Evolutionary conservation across 1,140 invertebrate genomes (phyloP), one percentile per base, ranked within the genome.

Genomic region (Drosophila busckii): DNA sequence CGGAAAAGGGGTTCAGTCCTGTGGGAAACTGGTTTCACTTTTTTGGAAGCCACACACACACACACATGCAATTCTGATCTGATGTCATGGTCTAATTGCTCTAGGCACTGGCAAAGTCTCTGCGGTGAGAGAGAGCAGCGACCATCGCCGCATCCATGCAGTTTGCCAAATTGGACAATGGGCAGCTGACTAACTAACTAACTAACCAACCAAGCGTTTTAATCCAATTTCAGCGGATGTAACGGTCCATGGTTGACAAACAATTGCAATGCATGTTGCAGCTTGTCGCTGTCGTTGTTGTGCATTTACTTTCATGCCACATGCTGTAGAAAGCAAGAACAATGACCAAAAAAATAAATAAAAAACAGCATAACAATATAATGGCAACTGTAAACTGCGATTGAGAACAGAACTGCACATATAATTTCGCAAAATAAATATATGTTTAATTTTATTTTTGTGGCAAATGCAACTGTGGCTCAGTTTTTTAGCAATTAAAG

Each of bases 191-290:
- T 15, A 42, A 23, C 26, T 19, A 15, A 34, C 17, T 20, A 31
- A 16, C 28, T 13, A 66, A 34, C 38, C 64, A 70, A 13, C 67
- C 34, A 69, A 48, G 25, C 68, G 59, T 50, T 75, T 73, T 73
- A 82, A 80, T 80, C 73, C 75, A 82, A 80, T 73, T 78, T 34
- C 67, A 78, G 59, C 83, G 83, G 83, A 85, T 85, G 83, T 85
- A 85, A 85, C 83, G 83, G 73, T 78, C 63, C 40, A 35, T 65
- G 60, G 70, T 83, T 83, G 70, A 85, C 70, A 85, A 85, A 85
- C 63, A 82, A 76, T 83, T 56, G 76, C 75, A 69, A 56, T 59
- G 25, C 59, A 48, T 23, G 63, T 75, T 70, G 63, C 61, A 75
- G 68, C 67, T 64, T 19, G 34, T 26, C 23, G 28, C 17, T 16